These are phyloP conservation scores for Conger conger DNA, from an alignment of 2,113 vertebrate species.

Conservation along the genomic window DNA sequence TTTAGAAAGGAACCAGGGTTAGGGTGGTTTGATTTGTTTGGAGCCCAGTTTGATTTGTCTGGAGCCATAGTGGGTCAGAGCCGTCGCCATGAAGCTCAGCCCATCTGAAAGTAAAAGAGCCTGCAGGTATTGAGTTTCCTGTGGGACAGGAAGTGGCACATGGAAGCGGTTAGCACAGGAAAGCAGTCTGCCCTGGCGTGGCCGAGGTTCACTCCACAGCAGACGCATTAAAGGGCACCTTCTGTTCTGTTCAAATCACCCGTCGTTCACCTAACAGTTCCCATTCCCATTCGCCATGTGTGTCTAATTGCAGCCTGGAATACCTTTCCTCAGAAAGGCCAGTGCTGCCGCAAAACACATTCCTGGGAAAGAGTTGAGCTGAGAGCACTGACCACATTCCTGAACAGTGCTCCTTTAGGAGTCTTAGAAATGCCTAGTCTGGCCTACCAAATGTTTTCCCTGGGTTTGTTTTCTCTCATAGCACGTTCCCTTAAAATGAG, in stretches of 20 bases:
- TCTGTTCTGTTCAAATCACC: background rate
- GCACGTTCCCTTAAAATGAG: background rate
- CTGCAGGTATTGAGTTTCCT: slow-evolving; percentile 11
- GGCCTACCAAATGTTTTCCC: background rate
- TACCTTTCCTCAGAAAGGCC: background rate
- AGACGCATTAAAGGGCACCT: background rate
- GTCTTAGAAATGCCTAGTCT: background rate
- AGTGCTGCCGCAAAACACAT: background rate
- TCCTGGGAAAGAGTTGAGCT: background rate
- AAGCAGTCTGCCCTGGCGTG: background rate
- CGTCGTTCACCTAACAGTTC: background rate
- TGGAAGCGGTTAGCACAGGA: slow-evolving; percentile 27
- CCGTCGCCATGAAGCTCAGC: slow-evolving; percentile 8
- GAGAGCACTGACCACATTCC: background rate
- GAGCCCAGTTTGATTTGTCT: slow-evolving; percentile 13
- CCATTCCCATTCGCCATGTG: background rate
- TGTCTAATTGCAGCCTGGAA: background rate
- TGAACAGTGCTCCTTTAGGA: background rate
- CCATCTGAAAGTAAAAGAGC: background rate
- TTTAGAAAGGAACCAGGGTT: background rate
- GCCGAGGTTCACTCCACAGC: background rate
- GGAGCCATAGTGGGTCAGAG: slow-evolving; percentile 11
- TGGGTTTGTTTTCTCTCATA: background rate
- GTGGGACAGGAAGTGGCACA: background rate
- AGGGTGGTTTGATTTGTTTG: too few relatives aligned